Base-by-base conservation (phyloP, 2,113 vertebrate species). In the Montifringilla adamsi region DNA sequence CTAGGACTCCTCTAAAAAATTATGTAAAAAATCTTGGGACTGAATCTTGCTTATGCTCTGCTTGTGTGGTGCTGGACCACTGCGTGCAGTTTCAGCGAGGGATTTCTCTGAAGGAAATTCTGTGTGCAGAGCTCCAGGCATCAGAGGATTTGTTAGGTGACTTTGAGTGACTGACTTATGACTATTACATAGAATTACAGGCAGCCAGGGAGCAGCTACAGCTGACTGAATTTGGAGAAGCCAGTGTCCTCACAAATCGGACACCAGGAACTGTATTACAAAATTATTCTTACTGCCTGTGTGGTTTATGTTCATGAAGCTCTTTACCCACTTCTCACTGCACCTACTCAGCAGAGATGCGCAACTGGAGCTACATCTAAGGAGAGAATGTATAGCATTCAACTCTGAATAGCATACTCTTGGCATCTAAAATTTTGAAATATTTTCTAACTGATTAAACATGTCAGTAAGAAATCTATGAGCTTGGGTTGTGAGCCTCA, bases 381-480 rank as follows among this genome's bases (percentile, higher is more conserved):
- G 41, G 59, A 80, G 66, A 74, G 9, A 55, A 35, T 13, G 31
- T 72, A 47, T 1, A 63, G 44, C 66, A 55, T 78, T 75, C 64
- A 78, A 27, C 24, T 68, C 70, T 33, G 39, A 89, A 59, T 31
- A 73, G 37, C 33, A n/a, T 47, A 39, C 3, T 63, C 49, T 19
- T 33, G 22, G 56, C 30, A 39, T 55, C 60, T 78, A 53, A 56
- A 50, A 78, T 75, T 35, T 39, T 52, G 64, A 77, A 93, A 11
- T 56, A 31, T 82, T 92, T 84, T 82, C 49, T 86, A 82, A 79
- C 33, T 28, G 39, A 85, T 89, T 70, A 87, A 91, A 90, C 33
- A 19, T 8, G 21, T 53, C 49, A 80, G 18, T 87, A 93, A 52
- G 64, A 84, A 58, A 74, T 90, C 39, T 28, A 39, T 47, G 43